Evolutionary conservation across 2,113 vertebrate genomes (phyloP).

Genomic region (Chaetorhynchus papuensis): DNA sequence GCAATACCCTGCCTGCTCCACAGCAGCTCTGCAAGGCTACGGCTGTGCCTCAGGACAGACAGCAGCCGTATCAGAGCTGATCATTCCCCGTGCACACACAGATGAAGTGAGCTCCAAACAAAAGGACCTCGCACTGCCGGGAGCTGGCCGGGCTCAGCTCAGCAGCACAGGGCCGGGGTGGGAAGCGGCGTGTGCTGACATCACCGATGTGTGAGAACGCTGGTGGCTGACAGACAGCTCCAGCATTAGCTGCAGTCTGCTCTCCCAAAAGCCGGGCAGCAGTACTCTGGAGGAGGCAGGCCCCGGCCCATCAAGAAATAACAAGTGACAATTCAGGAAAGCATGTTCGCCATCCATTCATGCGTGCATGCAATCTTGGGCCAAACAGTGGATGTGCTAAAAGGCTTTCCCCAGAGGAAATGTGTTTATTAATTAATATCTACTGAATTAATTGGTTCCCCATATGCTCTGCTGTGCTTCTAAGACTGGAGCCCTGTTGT

Average conservation of each 20-base stretch:
- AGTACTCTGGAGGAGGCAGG: neutral
- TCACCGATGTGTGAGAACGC: fast-evolving
- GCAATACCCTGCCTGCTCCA: neutral
- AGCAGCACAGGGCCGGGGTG: neutral
- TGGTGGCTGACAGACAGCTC: neutral
- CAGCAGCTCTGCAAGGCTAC: neutral
- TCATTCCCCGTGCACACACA: neutral
- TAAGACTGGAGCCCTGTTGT: neutral
- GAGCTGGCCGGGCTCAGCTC: neutral
- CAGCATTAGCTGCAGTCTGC: neutral
- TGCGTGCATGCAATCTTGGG: neutral
- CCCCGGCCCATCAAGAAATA: neutral
- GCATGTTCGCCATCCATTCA: neutral
- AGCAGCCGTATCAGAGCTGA: neutral
- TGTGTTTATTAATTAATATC: constrained; percentile 30
- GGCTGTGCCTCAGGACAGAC: neutral
- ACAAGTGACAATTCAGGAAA: neutral
- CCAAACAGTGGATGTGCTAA: neutral
- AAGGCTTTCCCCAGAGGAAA: neutral
- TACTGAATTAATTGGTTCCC: neutral
- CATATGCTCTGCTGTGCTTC: neutral
- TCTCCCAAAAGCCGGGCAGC: neutral
- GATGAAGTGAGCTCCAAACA: neutral
- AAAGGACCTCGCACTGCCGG: neutral
- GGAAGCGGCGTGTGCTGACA: fast-evolving